phyloP scores from a whole-genome alignment of 2,797 vertebrate genomes.

The Emydoidea blandingii region DNA sequence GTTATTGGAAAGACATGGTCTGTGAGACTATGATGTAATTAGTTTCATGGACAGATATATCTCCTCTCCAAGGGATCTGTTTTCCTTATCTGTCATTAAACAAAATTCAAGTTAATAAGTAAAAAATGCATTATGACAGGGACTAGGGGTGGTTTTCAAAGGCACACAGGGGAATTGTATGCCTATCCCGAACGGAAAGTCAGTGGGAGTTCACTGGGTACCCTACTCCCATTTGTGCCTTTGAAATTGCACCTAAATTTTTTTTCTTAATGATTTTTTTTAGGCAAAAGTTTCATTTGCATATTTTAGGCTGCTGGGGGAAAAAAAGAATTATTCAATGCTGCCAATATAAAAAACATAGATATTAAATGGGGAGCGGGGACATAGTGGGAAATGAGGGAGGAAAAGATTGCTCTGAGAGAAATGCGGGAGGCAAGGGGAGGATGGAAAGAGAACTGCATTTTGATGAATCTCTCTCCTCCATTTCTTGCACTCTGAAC shows the following conservation, averaged over 20 bases:
- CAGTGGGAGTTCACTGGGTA: not conserved
- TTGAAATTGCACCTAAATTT: not conserved
- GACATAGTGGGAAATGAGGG: not conserved
- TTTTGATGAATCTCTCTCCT: not conserved
- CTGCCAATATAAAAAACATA: not conserved
- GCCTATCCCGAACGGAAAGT: not conserved
- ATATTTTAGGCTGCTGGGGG: not conserved
- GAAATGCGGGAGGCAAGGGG: not conserved
- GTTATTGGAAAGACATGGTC: slow-evolving; percentile 69
- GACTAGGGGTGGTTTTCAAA: slow-evolving; percentile 17
- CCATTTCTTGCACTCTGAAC: not conserved
- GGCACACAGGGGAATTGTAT: not conserved
- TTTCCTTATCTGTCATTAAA: slow-evolving; percentile 82
- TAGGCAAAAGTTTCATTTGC: not conserved
- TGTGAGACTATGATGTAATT: slow-evolving; percentile 48
- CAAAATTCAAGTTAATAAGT: slow-evolving; percentile 79
- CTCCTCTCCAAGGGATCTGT: slow-evolving; percentile 74
- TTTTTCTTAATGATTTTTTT: slow-evolving; percentile 17
- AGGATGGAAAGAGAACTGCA: not conserved
- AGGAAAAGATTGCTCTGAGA: not conserved
- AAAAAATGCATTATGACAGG: slow-evolving; percentile 61
- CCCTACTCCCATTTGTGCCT: not conserved
- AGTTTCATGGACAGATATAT: slow-evolving; percentile 13
- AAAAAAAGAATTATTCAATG: not conserved
- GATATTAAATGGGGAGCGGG: not conserved